Evolutionary conservation across 2,113 vertebrate genomes (phyloP).

Genomic region (Columba livia): DNA sequence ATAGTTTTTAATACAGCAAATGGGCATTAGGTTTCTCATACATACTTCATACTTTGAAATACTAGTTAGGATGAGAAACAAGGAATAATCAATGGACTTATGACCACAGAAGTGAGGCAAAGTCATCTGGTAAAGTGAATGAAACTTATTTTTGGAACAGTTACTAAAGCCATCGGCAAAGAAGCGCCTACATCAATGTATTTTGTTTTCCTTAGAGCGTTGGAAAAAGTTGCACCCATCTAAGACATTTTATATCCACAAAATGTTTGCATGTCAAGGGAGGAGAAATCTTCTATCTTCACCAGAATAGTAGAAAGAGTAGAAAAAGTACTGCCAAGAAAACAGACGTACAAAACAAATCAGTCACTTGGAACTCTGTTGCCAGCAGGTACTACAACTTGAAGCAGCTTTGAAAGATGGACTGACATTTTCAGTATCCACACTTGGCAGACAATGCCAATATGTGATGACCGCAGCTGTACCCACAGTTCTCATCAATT

Average conservation of each 20-base stretch:
- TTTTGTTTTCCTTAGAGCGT: background rate
- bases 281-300: background rate
- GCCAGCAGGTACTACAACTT: background rate
- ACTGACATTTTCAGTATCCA: background rate
- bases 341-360: background rate
- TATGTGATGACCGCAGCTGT: background rate
- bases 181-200: background rate
- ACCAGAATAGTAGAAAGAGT: background rate
- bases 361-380: background rate
- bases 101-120: background rate
- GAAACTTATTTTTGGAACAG: background rate
- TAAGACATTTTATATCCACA: background rate
- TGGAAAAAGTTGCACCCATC: background rate
- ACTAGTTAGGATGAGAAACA: background rate
- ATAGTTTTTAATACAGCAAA: background rate
- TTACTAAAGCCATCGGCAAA: background rate
- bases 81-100: background rate
- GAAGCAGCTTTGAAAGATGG: background rate
- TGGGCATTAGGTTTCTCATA: background rate
- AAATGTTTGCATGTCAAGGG: background rate
- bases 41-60: background rate
- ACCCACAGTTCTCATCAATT: background rate
- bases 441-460: background rate
- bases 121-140: background rate
- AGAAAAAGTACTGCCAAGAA: background rate